Evolutionary conservation across 2,113 vertebrate genomes (phyloP).

Genomic region (Cacatua alba): DNA sequence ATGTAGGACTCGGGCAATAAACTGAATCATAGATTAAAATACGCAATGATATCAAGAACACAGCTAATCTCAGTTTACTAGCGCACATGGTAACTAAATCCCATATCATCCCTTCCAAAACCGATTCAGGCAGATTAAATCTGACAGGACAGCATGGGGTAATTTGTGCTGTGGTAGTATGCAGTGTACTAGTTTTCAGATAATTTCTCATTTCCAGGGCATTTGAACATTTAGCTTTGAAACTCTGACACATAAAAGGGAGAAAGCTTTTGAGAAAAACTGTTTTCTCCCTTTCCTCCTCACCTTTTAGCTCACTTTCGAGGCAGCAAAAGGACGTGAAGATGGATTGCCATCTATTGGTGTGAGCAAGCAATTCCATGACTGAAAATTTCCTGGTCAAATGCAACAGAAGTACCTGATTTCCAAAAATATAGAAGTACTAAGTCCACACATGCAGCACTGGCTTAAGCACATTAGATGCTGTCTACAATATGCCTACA

Average conservation of each 20-base stretch:
- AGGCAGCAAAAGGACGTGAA: background rate
- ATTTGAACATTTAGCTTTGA: slow-evolving; percentile 62
- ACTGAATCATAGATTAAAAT: slow-evolving; percentile 19
- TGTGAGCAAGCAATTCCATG: background rate
- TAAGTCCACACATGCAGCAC: background rate
- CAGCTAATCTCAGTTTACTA: slow-evolving; percentile 29
- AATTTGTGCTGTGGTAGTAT: slow-evolving; percentile 58
- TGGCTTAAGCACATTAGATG: background rate
- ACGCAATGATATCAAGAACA: background rate
- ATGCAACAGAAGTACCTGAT: background rate
- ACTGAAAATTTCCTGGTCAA: background rate
- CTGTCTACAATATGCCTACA: background rate
- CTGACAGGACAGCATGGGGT: slow-evolving; percentile 63
- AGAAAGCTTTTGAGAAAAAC: slow-evolving; percentile 32
- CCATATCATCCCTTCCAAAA: slow-evolving; percentile 52
- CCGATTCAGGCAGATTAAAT: slow-evolving; percentile 59
- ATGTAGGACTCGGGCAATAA: background rate
- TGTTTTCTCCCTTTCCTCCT: slow-evolving; percentile 35
- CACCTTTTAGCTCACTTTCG: background rate
- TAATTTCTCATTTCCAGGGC: slow-evolving; percentile 61
- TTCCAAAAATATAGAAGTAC: background rate
- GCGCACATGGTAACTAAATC: slow-evolving; percentile 41
- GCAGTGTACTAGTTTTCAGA: slow-evolving; percentile 61
- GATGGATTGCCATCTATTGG: slow-evolving; percentile 74
- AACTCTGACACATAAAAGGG: slow-evolving; percentile 57